These are phyloP conservation scores for Psophia crepitans DNA, from an alignment of 2,113 vertebrate genomes.

Conservation along the genomic window DNA sequence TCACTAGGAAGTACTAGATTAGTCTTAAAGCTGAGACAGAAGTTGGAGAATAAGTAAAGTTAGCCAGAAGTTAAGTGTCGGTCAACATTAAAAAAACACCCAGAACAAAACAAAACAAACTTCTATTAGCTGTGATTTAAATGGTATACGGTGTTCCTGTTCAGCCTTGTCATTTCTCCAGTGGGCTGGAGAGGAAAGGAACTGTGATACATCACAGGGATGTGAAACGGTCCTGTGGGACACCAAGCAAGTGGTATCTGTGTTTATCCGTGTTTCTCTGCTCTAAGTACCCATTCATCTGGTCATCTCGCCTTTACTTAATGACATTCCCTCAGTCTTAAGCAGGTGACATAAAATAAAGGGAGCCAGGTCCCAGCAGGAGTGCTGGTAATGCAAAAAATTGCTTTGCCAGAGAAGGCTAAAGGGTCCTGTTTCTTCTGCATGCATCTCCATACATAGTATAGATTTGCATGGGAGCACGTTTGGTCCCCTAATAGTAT, in stretches of 20 bases:
- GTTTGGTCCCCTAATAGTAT: background rate
- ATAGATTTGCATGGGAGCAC: background rate
- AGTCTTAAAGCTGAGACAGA: background rate
- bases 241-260: background rate
- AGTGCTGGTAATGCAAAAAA: background rate
- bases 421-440: background rate
- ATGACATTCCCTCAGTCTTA: background rate
- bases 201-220: background rate
- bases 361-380: background rate
- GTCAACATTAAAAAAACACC: background rate
- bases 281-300: background rate
- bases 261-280: background rate
- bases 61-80: background rate
- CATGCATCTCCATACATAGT: fast-evolving
- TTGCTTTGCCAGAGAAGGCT: background rate
- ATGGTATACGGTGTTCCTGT: background rate
- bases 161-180: background rate
- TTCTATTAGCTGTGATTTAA: background rate
- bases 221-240: slow-evolving; percentile 9
- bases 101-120: no score
- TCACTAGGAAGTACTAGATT: background rate
- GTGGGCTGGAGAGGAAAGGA: background rate
- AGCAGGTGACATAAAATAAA: background rate
- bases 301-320: background rate
- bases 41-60: background rate